A percentile compares a stretch with the other conserved stretches of the same genome.
Conservation (phyloP, 2,113 vertebrate species). For the Sylvia atricapilla region DNA sequence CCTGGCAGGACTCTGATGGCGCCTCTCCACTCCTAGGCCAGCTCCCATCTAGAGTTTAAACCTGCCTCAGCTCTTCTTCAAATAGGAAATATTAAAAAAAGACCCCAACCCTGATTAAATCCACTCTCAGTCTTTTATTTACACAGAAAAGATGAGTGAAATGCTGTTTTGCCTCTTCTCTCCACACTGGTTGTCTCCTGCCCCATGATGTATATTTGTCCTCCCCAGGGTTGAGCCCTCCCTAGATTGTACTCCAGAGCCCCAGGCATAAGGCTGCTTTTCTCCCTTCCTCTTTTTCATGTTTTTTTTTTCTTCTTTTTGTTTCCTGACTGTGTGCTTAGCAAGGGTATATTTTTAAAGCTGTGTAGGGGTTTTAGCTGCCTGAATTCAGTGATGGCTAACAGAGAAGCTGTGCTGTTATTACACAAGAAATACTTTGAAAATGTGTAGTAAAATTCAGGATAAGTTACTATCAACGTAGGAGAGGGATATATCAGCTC, state of each 20-base stretch:
- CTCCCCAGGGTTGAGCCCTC: neutral
- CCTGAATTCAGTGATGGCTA: neutral
- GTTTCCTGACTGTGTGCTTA: neutral
- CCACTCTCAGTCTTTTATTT: neutral
- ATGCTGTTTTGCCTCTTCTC: neutral
- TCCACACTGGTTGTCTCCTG: neutral
- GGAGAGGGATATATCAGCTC: neutral
- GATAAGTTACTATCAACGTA: neutral
- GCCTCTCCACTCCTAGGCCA: neutral
- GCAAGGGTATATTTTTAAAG: neutral
- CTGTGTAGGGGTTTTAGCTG: neutral
- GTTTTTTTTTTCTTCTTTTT: neutral
- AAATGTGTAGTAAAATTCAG: neutral
- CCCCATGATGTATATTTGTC: neutral
- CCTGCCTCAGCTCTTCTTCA: neutral
- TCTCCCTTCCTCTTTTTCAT: constrained; percentile 26
- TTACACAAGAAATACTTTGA: neutral
- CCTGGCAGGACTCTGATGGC: neutral
- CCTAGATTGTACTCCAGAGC: neutral
- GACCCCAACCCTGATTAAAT: neutral
- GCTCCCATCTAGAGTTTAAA: neutral
- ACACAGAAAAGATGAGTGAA: neutral
- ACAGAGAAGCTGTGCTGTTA: neutral
- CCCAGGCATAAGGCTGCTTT: rapidly evolving
- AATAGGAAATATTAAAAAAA: neutral